Base-by-base conservation (phyloP, 2,113 vertebrate species). In the Chaenocephalus aceratus region DNA sequence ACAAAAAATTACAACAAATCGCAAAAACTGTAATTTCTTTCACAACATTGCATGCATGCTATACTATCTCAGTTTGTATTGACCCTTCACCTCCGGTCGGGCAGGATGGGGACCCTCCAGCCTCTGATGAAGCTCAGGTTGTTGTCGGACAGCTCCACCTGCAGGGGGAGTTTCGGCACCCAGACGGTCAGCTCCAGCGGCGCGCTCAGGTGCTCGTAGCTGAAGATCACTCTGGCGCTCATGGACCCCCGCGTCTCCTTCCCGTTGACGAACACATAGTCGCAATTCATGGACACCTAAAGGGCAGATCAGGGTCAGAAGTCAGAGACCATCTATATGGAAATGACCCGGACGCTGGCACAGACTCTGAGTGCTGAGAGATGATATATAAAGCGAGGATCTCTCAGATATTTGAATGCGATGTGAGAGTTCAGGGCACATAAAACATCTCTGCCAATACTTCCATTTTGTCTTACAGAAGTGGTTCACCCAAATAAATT, bases 241-340 rank as follows among this genome's bases (percentile, higher is more conserved):
- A 99, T 99, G 87, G 98, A 99, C 56, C 98, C 98, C 3, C 75
- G 95, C 0, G 96, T 97, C 92, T 99, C 98, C 91, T 99, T 99
- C 18, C 98, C 98, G 0, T 98, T 99, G 78, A 99, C 98, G 0
- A 97, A 99, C 86, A 99, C 97, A 0, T 99, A 99, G 93, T 99
- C 98, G 0, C 98, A 99, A 94, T 96, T 98, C 94, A 96, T 97
- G 93, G 98, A 99, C 18, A 99, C 98, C 98, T 95, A 82, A 2
- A 41, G 59, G 54, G 66, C 5, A 84, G 79, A 90, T 87, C 68
- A 85, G 45, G 75, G 86, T 84, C 67, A 86, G 56, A 62, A 52
- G 82, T 92, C 89, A 89, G 76, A 64, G 76, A 64, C 80, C 75
- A 80, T 89, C 85, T 88, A 79, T 90, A 91, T 89, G 90, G 61